A percentile compares a stretch with the other conserved stretches of the same genome.
Evolutionary conservation across 1,140 invertebrate species (phyloP).

Genomic region (Lethocerus indicus): DNA sequence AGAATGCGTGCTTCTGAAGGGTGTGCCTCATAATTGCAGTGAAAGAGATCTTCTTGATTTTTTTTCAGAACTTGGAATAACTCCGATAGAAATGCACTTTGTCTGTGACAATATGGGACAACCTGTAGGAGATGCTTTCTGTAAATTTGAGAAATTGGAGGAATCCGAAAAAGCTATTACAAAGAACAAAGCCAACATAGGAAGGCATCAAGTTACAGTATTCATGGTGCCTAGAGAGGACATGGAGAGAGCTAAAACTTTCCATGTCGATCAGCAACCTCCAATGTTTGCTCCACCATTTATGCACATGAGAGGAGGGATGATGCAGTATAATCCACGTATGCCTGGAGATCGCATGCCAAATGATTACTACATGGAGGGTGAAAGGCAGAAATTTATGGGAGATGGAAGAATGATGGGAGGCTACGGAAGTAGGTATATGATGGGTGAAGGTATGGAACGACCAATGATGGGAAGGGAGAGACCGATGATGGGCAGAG

Average conservation of each 20-base stretch:
- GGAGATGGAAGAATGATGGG: too few relatives aligned
- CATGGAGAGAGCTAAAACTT: constrained; percentile 25
- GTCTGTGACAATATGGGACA: constrained; percentile 45
- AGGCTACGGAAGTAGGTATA: neutral
- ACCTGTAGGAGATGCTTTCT: constrained; percentile 67
- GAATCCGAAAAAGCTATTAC: constrained; percentile 47
- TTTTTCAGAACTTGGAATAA: constrained; percentile 54
- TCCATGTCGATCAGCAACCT: too few relatives aligned
- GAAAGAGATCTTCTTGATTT: constrained; percentile 66
- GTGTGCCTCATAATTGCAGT: constrained; percentile 51
- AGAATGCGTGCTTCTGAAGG: constrained; percentile 53
- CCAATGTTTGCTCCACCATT: too few relatives aligned
- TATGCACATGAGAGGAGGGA: too few relatives aligned
- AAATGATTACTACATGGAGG: too few relatives aligned
- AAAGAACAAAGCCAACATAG: constrained; percentile 51
- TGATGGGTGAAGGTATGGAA: neutral
- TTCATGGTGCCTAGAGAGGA: constrained; percentile 42
- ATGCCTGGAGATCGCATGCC: too few relatives aligned
- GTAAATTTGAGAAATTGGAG: constrained; percentile 52
- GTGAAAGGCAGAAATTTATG: too few relatives aligned
- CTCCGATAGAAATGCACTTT: constrained; percentile 59
- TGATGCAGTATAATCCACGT: too few relatives aligned
- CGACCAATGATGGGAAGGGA: neutral
- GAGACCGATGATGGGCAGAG: constrained; percentile 6
- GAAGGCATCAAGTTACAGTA: constrained; percentile 43